Conservation (phyloP, 2,888 invertebrate species). For the Yponomeuta sedellus region DNA sequence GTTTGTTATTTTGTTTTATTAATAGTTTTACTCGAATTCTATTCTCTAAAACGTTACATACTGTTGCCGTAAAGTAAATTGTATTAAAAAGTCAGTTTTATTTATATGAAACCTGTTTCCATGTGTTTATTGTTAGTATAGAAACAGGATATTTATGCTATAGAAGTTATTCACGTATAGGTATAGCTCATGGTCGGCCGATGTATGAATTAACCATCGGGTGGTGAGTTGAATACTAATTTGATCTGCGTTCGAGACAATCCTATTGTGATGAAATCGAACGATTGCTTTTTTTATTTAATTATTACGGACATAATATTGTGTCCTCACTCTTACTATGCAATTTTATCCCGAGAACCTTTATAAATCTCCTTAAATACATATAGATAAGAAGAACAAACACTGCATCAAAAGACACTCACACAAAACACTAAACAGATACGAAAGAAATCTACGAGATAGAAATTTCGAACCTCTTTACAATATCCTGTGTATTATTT, state of each 20-base stretch:
- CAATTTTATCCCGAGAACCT: too few species aligned
- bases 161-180: conserved; percentile 14
- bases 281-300: not conserved
- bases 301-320: too few species aligned
- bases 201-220: conserved; percentile 17
- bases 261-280: not conserved
- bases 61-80: not conserved
- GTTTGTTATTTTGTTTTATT: conserved; percentile 23
- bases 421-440: too few species aligned
- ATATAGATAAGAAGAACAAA: too few species aligned
- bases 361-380: too few species aligned
- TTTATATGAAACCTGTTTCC: conserved; percentile 38
- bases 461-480: too few species aligned
- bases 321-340: too few species aligned
- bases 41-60: conserved; percentile 9
- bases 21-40: not conserved
- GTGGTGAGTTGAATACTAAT: conserved; percentile 15
- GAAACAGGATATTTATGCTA: conserved; percentile 18
- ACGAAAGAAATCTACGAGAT: too few species aligned
- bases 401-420: too few species aligned
- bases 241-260: not conserved
- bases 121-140: conserved; percentile 16
- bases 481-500: too few species aligned
- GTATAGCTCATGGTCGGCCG: conserved; percentile 15
- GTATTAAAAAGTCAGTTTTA: not conserved